Base-by-base conservation (phyloP, 64 coral and sea anemone genomes). In the Montipora efflorescens region DNA sequence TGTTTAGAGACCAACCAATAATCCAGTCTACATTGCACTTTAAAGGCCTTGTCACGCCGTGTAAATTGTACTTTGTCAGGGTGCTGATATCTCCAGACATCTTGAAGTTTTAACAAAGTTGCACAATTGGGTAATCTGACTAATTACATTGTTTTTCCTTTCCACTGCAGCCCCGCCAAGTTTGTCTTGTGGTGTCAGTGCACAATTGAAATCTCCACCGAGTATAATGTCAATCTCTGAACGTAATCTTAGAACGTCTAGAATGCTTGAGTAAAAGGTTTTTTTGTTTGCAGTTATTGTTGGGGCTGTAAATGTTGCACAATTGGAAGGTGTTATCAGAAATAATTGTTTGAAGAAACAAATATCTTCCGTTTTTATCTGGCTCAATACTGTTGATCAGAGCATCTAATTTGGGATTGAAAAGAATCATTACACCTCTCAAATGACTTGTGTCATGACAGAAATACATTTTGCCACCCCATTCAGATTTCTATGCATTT, bases 391-490 rank as follows among this genome's bases (percentile, higher is more conserved):
- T 74, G 45, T 89, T 23, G 48, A 76, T 9, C 53, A 15, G 18
- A 25, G 77, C 51, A 22, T 89, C 72, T 3, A 89, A 36, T 13
- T 76, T 89, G 20, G 87, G 87, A 14, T 77, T 89, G 22, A 76
- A 89, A 22, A 89, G 23, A 20, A 89, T 87, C 23, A 69, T 48
- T 10, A 74, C 67, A 47, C 84, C 84, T 73, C 74, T 74, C 4
- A 10, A 46, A 46, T 89, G 48, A 12, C 36, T 77, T 49, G 87
- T 76, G 25, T 71, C 87, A 52, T 55, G 87, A 52, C 72, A 77
- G 18, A 22, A 68, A 47, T 28, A 53, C 10, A 55, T n/a, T 76
- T 89, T 89, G 6, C 69, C 73, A 8, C 73, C 87, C 72, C 49
- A 89, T 53, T 89, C 73, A 3, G 68, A 48, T 49, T 58, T 74